These are phyloP conservation scores for Tribolium castaneum DNA, from an alignment of 1,140 invertebrate species.

Conservation along the genomic window DNA sequence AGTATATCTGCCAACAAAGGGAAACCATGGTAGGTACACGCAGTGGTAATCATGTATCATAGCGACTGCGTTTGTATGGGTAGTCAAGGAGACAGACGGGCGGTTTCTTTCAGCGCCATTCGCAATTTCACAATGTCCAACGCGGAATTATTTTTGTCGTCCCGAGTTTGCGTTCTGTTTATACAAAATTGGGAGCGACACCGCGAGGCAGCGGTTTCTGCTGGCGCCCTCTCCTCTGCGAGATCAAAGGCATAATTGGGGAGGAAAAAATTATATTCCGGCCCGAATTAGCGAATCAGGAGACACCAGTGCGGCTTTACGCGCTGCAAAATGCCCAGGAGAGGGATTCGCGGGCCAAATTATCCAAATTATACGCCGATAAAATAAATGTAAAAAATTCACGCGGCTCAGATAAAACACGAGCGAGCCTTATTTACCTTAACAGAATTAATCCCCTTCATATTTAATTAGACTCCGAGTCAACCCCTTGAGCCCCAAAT, in stretches of 20 bases:
- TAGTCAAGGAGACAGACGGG: slow-evolving; percentile 38
- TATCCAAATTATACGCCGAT: slow-evolving; percentile 13
- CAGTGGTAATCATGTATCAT: slow-evolving; percentile 44
- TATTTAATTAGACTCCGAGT: slow-evolving; percentile 3
- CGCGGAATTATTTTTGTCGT: background rate
- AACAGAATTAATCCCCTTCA: background rate
- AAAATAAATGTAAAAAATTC: slow-evolving; percentile 19
- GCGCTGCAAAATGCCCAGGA: background rate
- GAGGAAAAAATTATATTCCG: slow-evolving; percentile 12
- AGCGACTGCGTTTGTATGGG: slow-evolving; percentile 37
- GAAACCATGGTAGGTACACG: slow-evolving; percentile 44
- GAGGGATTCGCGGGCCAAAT: background rate
- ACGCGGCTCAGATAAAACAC: background rate
- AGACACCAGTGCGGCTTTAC: background rate
- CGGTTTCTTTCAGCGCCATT: slow-evolving; percentile 7
- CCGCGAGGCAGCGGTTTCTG: background rate
- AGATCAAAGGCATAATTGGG: background rate
- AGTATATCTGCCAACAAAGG: slow-evolving; percentile 45
- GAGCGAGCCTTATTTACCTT: background rate
- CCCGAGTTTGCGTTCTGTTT: background rate
- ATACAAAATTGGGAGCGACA: background rate
- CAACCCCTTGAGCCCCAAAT: background rate
- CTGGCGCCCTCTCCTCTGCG: background rate
- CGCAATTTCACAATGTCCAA: background rate
- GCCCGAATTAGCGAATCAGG: background rate